Percentiles rank a stretch among this genome's conserved stretches.
These are phyloP conservation scores for Oenanthe oenanthe DNA, from an alignment of 2,113 vertebrate species.

Conservation along the genomic window DNA sequence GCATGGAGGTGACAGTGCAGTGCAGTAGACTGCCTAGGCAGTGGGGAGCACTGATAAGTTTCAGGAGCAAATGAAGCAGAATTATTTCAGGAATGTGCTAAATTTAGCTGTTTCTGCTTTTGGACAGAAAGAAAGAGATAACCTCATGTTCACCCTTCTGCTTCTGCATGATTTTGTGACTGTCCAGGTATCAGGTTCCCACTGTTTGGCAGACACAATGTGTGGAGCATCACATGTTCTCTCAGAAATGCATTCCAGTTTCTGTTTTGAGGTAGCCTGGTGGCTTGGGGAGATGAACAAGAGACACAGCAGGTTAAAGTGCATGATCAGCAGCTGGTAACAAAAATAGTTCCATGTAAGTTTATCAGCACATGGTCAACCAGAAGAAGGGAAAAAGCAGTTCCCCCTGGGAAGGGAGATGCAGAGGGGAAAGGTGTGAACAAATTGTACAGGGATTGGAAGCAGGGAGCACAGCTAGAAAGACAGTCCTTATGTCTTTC, in stretches of 20 bases:
- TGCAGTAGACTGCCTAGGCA: not conserved
- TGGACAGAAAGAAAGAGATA: not conserved
- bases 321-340: not conserved
- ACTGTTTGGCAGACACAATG: not conserved
- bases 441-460: not conserved
- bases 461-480: not conserved
- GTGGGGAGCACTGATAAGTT: not conserved
- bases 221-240: not conserved
- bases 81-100: not conserved
- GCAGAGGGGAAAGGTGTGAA: not conserved
- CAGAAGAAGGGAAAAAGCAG: not conserved
- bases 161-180: not conserved
- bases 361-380: not conserved
- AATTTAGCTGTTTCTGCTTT: not conserved
- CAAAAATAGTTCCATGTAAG: not conserved
- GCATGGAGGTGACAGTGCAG: not conserved
- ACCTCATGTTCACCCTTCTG: not conserved
- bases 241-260: not conserved
- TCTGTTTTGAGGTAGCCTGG: not conserved
- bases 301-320: not conserved
- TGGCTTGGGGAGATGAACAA: not conserved
- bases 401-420: not conserved
- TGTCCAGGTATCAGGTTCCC: not conserved
- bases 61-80: not conserved
- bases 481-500: not conserved